Percentiles rank a stretch among this genome's conserved stretches.
Conservation (phyloP, 2,888 invertebrate genomes). For the Callinectes sapidus region DNA sequence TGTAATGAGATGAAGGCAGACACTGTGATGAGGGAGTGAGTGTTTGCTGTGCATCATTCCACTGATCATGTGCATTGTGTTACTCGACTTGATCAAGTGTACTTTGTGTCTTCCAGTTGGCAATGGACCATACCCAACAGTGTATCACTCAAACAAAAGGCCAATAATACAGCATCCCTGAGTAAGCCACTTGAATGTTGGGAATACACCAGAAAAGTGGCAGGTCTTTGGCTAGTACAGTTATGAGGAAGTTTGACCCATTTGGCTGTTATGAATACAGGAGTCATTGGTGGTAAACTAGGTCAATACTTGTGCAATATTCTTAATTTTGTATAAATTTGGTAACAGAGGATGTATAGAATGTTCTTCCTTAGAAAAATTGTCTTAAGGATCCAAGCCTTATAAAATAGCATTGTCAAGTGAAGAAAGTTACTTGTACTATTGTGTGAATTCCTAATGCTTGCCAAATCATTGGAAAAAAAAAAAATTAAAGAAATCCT, state of each 20-base stretch:
- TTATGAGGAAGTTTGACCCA: not conserved
- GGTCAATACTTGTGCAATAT: not conserved
- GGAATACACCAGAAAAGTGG: not conserved
- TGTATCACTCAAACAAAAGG: not conserved
- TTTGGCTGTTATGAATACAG: not conserved
- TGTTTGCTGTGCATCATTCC: not conserved
- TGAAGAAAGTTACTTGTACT: not conserved
- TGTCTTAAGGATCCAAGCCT: not conserved
- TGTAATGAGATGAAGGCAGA: not conserved
- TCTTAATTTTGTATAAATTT: not conserved
- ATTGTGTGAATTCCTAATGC: not conserved
- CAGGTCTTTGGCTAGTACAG: not conserved
- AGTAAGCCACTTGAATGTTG: not conserved
- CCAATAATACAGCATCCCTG: not conserved
- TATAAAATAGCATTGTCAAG: not conserved
- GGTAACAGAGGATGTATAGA: not conserved
- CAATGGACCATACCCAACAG: not conserved
- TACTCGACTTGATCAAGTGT: not conserved
- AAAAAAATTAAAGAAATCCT: not conserved
- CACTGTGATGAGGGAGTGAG: not conserved
- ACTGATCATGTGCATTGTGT: not conserved
- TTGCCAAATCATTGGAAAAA: too few species aligned
- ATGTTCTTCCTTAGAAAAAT: not conserved
- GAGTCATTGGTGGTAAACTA: not conserved
- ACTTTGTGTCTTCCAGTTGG: slow-evolving; percentile 36